Evolutionary conservation across 2,113 vertebrate genomes (phyloP), one percentile per base, ranked within the genome.

Genomic region (Sinocyclocheilus anophthalmus): DNA sequence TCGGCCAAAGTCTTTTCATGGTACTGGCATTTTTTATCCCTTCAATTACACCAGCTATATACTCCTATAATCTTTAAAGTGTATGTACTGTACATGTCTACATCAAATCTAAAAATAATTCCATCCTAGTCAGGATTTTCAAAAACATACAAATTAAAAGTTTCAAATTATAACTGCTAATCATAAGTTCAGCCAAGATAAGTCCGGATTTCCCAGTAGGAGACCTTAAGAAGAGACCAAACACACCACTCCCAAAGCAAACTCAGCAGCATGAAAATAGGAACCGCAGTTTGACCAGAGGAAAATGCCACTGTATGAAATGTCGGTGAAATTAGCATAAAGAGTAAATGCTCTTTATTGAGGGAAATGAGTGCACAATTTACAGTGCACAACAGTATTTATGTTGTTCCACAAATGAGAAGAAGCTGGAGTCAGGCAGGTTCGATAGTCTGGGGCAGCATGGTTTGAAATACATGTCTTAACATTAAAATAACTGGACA

Each of bases 1-100:
- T 96, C 73, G 89, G 90, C 77, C 89, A 79, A 4, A 87, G 91
- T 11, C 89, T 92, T 0, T 95, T 96, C 87, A 89, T 89, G 88
- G 95, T 96, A 81, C 53, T 67, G 87, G 86, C 91, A 61, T 82
- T 63, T 37, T 85, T 85, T 50, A 9, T 67, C 18, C 76, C 48
- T 42, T 39, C 76, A 50, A 69, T 86, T 69, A 84, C 13, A 67
- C 73, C 57, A 39, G 22, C 22, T 37, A 12, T 22, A 45, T 81
- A 22, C 70, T 50, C 20, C 24, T 57, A 59, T n/a, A 65, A 11
- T 33, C 81, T 73, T 59, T 22, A 76, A 55, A 53, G 18, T 22
- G 13, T n/a, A 30, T 22, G 24, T 22, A 65, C 12, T 39, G 4
- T 53, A 50, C 39, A 42, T 45, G 3, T 48, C 18, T 79, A 26